These are phyloP conservation scores for Petrocephalus zakoni DNA, from an alignment of 2,113 vertebrate species.

Conservation along the genomic window DNA sequence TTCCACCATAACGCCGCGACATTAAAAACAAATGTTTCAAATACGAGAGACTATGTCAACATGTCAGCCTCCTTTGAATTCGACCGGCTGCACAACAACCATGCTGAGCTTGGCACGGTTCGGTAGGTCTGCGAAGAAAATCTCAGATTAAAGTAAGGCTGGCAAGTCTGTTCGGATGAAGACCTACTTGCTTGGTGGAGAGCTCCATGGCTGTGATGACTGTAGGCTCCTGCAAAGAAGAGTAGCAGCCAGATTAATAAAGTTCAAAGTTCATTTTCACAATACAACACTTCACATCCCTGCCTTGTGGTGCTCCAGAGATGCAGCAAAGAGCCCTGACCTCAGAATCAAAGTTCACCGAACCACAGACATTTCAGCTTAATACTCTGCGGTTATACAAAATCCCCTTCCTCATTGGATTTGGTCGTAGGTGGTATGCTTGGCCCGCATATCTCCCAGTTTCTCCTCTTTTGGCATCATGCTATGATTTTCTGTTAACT, in stretches of 20 bases:
- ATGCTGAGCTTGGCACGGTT: background rate
- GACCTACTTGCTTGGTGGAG: conserved; percentile 88
- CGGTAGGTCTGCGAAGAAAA: background rate
- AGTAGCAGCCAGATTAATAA: background rate
- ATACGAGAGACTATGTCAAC: background rate
- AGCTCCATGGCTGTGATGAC: conserved; percentile 89
- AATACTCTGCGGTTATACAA: background rate
- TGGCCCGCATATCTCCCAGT: background rate
- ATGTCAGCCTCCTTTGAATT: background rate
- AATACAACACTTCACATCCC: background rate
- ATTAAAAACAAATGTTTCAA: background rate
- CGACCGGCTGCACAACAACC: background rate
- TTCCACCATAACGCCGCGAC: background rate
- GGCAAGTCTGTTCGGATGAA: background rate
- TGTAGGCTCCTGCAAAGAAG: conserved; percentile 75
- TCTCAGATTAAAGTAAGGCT: background rate
- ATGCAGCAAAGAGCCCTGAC: background rate
- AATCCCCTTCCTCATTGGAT: background rate
- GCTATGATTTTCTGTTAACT: background rate
- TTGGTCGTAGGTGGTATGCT: background rate
- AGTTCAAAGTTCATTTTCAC: background rate
- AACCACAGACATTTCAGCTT: background rate
- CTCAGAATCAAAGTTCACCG: background rate
- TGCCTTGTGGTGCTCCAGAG: background rate
- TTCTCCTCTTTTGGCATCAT: background rate